phyloP scores from a whole-genome alignment of 1,140 invertebrate genomes.

The Danaus plexippus region DNA sequence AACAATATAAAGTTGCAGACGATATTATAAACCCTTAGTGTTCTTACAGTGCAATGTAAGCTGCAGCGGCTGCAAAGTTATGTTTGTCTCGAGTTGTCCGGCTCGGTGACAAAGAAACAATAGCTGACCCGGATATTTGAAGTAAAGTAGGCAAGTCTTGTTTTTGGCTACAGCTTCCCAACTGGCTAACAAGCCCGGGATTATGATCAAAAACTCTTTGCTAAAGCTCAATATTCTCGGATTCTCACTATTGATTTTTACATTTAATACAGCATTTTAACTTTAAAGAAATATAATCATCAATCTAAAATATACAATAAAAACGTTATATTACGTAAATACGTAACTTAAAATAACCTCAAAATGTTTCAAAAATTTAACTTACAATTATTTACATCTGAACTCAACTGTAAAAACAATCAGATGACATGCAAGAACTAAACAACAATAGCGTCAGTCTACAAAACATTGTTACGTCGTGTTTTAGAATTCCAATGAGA shows the following conservation, averaged over 20 bases:
- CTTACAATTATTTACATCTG: background rate
- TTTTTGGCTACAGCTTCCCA: background rate
- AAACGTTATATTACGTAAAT: background rate
- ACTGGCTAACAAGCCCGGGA: background rate
- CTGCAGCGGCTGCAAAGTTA: conserved; percentile 31
- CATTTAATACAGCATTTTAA: background rate
- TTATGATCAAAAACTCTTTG: background rate
- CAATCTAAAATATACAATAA: background rate
- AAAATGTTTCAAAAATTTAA: background rate
- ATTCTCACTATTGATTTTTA: background rate
- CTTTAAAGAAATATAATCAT: background rate
- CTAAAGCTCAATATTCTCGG: background rate
- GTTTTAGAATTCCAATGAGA: conserved; percentile 24
- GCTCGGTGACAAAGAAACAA: conserved; percentile 56
- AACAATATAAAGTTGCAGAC: conserved; percentile 27
- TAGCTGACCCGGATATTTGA: conserved; percentile 45
- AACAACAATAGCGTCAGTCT: conserved; percentile 22
- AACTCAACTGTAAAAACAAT: too few species aligned
- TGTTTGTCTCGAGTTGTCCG: conserved; percentile 42
- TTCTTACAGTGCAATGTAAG: conserved; percentile 20
- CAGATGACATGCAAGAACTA: conserved; percentile 15
- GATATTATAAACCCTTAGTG: conserved; percentile 15
- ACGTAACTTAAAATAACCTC: too few species aligned
- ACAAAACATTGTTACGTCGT: conserved; percentile 27
- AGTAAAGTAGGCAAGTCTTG: too few species aligned